Evolutionary conservation across 2,113 vertebrate genomes (phyloP).

Genomic region (Erythrocercus mccallii): DNA sequence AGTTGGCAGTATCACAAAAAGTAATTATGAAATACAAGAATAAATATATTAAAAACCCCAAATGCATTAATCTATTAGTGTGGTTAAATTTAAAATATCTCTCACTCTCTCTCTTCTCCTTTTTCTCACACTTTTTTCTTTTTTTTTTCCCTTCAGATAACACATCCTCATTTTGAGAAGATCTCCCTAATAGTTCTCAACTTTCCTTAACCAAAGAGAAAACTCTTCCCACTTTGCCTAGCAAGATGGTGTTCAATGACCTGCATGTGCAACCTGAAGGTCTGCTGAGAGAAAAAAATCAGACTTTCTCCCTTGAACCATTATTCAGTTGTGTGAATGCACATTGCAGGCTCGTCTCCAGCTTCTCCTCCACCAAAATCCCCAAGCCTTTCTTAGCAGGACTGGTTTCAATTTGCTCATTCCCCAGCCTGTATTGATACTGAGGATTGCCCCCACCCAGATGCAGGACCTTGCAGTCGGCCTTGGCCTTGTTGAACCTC

Average conservation of each 20-base stretch:
- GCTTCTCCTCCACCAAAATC: not conserved
- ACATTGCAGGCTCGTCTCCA: not conserved
- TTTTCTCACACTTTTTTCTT: not conserved
- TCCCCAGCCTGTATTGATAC: not conserved
- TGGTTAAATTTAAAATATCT: not conserved
- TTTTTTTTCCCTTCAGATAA: not conserved
- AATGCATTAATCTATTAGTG: not conserved
- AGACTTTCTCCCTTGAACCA: not conserved
- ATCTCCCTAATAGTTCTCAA: not conserved
- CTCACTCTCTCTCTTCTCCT: not conserved
- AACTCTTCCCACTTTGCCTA: not conserved
- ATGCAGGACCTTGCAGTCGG: not conserved
- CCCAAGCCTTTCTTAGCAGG: not conserved
- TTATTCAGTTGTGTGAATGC: not conserved
- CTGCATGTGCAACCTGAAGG: not conserved
- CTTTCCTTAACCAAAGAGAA: not conserved
- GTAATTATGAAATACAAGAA: not conserved
- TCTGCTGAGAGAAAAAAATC: not conserved
- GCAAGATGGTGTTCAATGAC: not conserved
- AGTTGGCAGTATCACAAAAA: not conserved
- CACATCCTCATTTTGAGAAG: not conserved
- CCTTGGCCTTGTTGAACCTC: not conserved
- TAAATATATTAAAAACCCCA: not conserved
- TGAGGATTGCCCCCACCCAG: no score
- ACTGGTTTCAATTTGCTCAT: not conserved